Percentiles rank a stretch among this genome's conserved stretches.
phyloP scores from a whole-genome alignment of 2,888 invertebrate genomes.

The Cremastinae sp. region DNA sequence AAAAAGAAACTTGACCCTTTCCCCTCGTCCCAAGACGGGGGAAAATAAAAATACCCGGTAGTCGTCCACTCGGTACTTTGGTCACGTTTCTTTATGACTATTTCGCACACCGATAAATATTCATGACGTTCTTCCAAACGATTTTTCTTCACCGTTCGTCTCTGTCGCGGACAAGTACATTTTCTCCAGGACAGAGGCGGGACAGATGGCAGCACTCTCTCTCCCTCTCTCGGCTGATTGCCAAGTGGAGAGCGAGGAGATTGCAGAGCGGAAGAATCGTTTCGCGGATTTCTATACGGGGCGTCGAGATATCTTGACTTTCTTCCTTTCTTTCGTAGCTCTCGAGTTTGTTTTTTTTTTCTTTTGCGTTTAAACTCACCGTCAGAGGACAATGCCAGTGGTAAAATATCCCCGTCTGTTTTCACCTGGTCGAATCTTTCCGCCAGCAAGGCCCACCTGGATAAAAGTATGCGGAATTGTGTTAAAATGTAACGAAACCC shows the following conservation, averaged over 20 bases:
- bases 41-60: constrained; percentile 5
- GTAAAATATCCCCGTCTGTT: constrained; percentile 89
- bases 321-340: background rate
- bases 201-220: constrained; percentile 46
- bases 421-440: constrained; percentile 94
- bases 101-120: constrained; percentile 46
- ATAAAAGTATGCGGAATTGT: constrained; percentile 61
- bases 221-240: constrained; percentile 25
- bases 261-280: background rate
- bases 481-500: constrained; percentile 4
- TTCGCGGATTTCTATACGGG: constrained; percentile 16
- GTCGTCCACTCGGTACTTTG: constrained; percentile 26
- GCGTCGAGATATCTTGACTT: background rate
- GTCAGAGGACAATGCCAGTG: constrained; percentile 84
- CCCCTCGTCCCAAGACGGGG: background rate
- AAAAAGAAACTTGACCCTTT: constrained; percentile 5
- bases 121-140: constrained; percentile 26
- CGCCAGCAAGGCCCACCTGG: constrained; percentile 84
- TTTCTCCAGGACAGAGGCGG: constrained; percentile 32
- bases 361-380: constrained; percentile 70
- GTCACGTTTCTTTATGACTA: constrained; percentile 37
- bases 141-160: constrained; percentile 28
- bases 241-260: constrained; percentile 10
- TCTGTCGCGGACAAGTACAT: constrained; percentile 21
- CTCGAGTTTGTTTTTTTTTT: constrained; percentile 11